Evolutionary conservation across 2,113 vertebrate species (phyloP).

Genomic region (Leucoraja erinaceus): DNA sequence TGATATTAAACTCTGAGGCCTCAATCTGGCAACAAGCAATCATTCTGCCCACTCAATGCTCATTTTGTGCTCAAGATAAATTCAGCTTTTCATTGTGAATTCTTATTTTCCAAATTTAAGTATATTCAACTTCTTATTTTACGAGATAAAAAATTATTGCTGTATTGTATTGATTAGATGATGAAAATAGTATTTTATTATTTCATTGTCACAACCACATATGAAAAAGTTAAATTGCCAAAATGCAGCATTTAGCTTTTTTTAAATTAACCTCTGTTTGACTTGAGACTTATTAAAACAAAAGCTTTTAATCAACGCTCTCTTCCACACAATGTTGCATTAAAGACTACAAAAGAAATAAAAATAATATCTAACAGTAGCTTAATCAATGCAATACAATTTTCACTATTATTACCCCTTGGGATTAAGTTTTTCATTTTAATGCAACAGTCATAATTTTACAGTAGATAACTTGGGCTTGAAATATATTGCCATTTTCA

Average conservation of each 20-base stretch:
- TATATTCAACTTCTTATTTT: not conserved
- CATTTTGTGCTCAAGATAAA: not conserved
- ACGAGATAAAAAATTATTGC: not conserved
- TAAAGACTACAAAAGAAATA: too few relatives aligned
- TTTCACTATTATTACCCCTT: too few relatives aligned
- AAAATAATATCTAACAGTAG: too few relatives aligned
- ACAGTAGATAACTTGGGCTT: too few relatives aligned
- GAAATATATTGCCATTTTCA: too few relatives aligned
- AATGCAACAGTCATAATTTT: too few relatives aligned
- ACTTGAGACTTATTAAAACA: too few relatives aligned
- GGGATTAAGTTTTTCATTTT: too few relatives aligned
- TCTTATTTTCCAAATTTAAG: not conserved
- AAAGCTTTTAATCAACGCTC: too few relatives aligned
- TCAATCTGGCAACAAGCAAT: not conserved
- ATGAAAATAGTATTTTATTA: not conserved
- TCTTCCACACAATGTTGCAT: too few relatives aligned
- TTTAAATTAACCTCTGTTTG: too few relatives aligned
- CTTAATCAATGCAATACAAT: too few relatives aligned
- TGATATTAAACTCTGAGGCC: not conserved
- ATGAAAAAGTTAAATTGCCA: not conserved
- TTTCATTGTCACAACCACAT: not conserved
- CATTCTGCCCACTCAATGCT: not conserved
- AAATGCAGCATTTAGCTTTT: not conserved
- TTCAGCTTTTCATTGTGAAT: not conserved
- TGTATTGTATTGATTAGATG: not conserved